Evolutionary conservation across 1,140 invertebrate genomes (phyloP), one percentile per base, ranked within the genome.

Genomic region (Ceratoteleas bidentatus): DNA sequence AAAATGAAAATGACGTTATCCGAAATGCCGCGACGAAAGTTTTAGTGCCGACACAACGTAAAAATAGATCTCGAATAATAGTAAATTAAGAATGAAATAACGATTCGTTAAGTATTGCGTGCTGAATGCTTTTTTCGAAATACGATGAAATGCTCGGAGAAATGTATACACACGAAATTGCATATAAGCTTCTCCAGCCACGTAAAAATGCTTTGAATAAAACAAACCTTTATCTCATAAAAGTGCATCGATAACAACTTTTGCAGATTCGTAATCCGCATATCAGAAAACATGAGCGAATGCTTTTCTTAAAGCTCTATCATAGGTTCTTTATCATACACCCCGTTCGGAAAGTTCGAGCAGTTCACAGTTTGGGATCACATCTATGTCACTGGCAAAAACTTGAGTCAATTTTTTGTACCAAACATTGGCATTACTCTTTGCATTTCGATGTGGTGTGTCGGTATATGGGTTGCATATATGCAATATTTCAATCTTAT

Each of bases 201-300:
- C 10, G 36, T 40, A 40, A 40, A 40, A 40, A 40, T 40, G 36
- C 36, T 40, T 40, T 40, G 36, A 40, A 40, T 40, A 40, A 40
- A 40, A 40, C 36, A 40, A 40, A 40, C 36, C 36, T 40, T 40
- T 40, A 40, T 40, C 36, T 40, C 36, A 40, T 40, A 40, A 40
- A 40, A 40, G 36, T 40, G 36, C 36, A 40, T 40, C 36, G 36
- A 40, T 40, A 40, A 40, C 36, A 40, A 40, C 36, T 40, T 40
- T 40, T 40, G 36, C 36, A 8, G 36, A 40, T 40, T 40, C 36
- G 36, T 40, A 40, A 40, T 40, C 36, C 36, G 36, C 36, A 6
- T 40, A 40, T 40, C 36, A 40, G 36, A 24, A 40, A 40, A 40
- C 36, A 40, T 40, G 36, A 11, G 36, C 7, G 10, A 40, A 40